Evolutionary conservation across 2,113 vertebrate species (phyloP).

Genomic region (Pseudois nayaur): DNA sequence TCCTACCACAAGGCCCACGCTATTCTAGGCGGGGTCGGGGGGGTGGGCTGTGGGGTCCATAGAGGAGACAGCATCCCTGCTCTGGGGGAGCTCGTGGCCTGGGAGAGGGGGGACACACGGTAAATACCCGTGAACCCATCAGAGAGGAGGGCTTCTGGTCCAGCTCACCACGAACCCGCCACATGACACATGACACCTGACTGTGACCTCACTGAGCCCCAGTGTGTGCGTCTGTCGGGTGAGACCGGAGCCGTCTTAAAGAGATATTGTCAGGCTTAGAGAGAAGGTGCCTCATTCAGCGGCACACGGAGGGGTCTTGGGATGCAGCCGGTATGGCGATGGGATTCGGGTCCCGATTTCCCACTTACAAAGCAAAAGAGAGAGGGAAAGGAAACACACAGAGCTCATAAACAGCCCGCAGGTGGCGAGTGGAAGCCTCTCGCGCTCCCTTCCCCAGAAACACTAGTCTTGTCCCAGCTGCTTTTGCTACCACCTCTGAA

Average conservation of each 20-base stretch:
- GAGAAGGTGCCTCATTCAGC: fast-evolving
- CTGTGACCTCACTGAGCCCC: background rate
- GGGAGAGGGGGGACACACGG: background rate
- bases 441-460: background rate
- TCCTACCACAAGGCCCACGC: fast-evolving
- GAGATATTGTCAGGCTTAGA: background rate
- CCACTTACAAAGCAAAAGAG: background rate
- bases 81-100: fast-evolving
- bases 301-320: fast-evolving
- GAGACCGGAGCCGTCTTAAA: fast-evolving
- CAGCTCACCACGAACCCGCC: fast-evolving
- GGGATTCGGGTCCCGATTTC: background rate
- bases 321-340: fast-evolving
- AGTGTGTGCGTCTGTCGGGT: background rate
- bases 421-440: fast-evolving
- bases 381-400: fast-evolving
- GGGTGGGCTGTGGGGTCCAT: no score
- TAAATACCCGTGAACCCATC: fast-evolving
- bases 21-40: fast-evolving
- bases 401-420: fast-evolving
- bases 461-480: background rate
- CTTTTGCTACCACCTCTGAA: background rate
- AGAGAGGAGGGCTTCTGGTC: background rate
- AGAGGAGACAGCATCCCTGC: background rate
- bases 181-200: fast-evolving